A percentile compares a stretch with the other conserved stretches of the same genome.
Evolutionary conservation across 2,797 vertebrate species (phyloP).

Genomic region (Molothrus ater): DNA sequence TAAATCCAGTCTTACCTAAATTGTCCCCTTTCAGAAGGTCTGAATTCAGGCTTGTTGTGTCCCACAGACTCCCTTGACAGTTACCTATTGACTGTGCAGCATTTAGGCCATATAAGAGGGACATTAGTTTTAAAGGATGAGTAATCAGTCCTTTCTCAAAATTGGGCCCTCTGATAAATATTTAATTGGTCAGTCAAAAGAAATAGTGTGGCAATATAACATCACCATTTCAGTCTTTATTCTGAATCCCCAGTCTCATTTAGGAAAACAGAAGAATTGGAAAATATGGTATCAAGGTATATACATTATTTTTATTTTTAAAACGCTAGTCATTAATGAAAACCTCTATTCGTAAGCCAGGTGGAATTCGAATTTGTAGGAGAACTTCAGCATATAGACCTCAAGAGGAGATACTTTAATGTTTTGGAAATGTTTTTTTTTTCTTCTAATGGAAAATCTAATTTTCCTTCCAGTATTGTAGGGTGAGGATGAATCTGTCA

Average conservation of each 20-base stretch:
- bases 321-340: not conserved
- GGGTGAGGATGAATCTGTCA: not conserved
- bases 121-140: not conserved
- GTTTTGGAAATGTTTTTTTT: not conserved
- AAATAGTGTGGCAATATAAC: not conserved
- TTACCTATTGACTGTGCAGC: not conserved
- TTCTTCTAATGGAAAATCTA: not conserved
- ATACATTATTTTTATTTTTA: not conserved
- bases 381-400: not conserved
- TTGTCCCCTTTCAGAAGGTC: not conserved
- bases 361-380: not conserved
- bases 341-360: not conserved
- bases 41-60: not conserved
- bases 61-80: not conserved
- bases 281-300: not conserved
- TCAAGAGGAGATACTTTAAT: not conserved
- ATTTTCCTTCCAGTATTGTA: not conserved
- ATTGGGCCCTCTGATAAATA: not conserved
- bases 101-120: not conserved
- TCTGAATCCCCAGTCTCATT: not conserved
- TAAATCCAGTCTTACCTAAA: not conserved
- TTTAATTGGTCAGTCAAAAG: not conserved
- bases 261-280: not conserved
- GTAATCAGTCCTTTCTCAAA: not conserved
- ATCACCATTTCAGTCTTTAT: not conserved